These are phyloP conservation scores for Tenodera sinensis DNA, from an alignment of 2,888 invertebrate genomes.

Conservation along the genomic window DNA sequence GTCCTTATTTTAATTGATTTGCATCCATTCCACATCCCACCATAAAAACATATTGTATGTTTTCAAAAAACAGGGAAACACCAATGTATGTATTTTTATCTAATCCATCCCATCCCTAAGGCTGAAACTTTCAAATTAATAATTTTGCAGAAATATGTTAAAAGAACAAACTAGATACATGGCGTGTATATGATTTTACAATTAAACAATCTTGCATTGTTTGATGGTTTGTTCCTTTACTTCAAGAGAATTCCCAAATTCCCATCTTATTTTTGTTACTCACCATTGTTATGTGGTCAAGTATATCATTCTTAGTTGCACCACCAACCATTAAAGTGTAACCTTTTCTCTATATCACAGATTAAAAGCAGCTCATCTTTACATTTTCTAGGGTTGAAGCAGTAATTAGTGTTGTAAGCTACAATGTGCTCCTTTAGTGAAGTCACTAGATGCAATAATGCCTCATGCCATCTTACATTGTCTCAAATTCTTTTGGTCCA, in stretches of 20 bases:
- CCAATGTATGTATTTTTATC: slow-evolving; percentile 17
- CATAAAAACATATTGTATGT: neutral
- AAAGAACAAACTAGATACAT: neutral
- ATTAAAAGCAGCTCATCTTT: too few relatives aligned
- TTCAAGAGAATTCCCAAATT: neutral
- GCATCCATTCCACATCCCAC: neutral
- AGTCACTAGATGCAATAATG: too few relatives aligned
- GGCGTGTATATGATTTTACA: slow-evolving; percentile 11
- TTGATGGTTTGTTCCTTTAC: neutral
- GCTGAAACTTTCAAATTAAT: slow-evolving; percentile 3
- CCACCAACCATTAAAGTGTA: too few relatives aligned
- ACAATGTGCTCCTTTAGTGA: too few relatives aligned
- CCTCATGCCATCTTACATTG: too few relatives aligned
- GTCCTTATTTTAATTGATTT: neutral
- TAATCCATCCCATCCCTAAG: slow-evolving; percentile 13
- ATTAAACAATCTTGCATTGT: slow-evolving; percentile 15
- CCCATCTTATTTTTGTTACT: neutral
- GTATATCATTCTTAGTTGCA: too few relatives aligned
- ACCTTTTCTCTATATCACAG: too few relatives aligned
- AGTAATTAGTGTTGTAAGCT: too few relatives aligned
- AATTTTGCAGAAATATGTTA: slow-evolving; percentile 1
- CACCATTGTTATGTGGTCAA: too few relatives aligned
- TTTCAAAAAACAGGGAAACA: neutral
- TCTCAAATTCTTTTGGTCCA: too few relatives aligned
- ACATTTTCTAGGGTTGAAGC: too few relatives aligned